A percentile compares a stretch with the other conserved stretches of the same genome.
Evolutionary conservation across 1,140 invertebrate genomes (phyloP).

Genomic region (Atta colombica): DNA sequence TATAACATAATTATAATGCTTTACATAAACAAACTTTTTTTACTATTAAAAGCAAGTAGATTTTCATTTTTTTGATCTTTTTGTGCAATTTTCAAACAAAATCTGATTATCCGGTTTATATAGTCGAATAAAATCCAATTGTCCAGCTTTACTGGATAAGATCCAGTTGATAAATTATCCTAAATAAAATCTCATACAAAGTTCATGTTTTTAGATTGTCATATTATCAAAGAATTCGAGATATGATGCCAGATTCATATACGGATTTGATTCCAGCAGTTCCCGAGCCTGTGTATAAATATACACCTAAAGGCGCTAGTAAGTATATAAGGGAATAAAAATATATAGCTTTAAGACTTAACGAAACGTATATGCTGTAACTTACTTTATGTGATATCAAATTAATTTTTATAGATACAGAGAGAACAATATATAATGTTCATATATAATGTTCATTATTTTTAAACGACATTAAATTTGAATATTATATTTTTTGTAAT

Average conservation of each 20-base stretch:
- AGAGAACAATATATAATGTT: neutral
- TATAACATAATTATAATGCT: no score
- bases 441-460: neutral
- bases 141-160: no score
- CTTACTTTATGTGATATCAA: neutral
- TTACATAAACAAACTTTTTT: no score
- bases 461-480: neutral
- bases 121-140: no score
- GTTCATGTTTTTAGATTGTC: conserved; percentile 91
- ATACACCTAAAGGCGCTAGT: conserved; percentile 93
- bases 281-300: conserved; percentile 94
- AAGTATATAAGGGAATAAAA: conserved; percentile 80
- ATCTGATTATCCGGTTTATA: no score
- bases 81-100: no score
- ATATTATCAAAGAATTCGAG: conserved; percentile 96
- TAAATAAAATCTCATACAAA: neutral
- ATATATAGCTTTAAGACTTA: neutral
- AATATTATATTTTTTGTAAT: no score
- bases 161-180: no score
- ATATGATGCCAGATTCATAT: conserved; percentile 96
- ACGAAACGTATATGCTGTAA: neutral
- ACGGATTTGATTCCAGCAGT: conserved; percentile 93
- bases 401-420: neutral
- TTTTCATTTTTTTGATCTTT: no score
- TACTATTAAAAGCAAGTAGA: no score